Percentiles rank a stretch among this genome's conserved stretches.
phyloP scores from a whole-genome alignment of 2,113 vertebrate species.

The Psittacus erithacus region DNA sequence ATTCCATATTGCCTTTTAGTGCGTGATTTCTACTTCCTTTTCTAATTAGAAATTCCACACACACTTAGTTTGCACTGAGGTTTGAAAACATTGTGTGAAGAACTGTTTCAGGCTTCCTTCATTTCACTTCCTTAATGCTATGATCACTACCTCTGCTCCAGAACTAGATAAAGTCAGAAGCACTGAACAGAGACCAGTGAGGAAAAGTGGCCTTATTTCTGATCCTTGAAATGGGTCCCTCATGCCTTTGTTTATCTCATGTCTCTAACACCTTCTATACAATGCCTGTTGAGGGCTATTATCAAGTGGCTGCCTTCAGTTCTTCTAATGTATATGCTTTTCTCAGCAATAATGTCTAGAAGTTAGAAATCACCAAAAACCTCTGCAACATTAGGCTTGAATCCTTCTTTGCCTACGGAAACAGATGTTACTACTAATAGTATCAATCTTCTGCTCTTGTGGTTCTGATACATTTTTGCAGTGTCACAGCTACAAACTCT shows the following conservation, averaged over 20 bases:
- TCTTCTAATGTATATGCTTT: not conserved
- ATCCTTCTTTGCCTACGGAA: not conserved
- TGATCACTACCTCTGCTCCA: not conserved
- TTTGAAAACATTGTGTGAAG: not conserved
- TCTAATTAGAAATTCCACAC: not conserved
- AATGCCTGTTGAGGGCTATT: not conserved
- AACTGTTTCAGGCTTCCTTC: not conserved
- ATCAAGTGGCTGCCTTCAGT: not conserved
- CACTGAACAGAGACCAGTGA: not conserved
- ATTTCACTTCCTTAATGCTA: not conserved
- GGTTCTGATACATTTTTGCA: not conserved
- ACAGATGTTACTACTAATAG: not conserved
- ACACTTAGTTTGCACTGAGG: not conserved
- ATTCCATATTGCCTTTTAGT: not conserved
- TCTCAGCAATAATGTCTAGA: not conserved
- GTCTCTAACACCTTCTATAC: not conserved
- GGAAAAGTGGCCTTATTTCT: not conserved
- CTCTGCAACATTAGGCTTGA: not conserved
- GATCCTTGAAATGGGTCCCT: not conserved
- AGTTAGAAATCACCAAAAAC: not conserved
- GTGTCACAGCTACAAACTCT: not conserved
- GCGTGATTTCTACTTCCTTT: not conserved
- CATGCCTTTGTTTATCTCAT: not conserved
- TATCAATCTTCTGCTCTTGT: not conserved
- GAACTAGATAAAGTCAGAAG: not conserved